Conservation (phyloP, 2,888 invertebrate species). For the Yponomeuta sedellus region DNA sequence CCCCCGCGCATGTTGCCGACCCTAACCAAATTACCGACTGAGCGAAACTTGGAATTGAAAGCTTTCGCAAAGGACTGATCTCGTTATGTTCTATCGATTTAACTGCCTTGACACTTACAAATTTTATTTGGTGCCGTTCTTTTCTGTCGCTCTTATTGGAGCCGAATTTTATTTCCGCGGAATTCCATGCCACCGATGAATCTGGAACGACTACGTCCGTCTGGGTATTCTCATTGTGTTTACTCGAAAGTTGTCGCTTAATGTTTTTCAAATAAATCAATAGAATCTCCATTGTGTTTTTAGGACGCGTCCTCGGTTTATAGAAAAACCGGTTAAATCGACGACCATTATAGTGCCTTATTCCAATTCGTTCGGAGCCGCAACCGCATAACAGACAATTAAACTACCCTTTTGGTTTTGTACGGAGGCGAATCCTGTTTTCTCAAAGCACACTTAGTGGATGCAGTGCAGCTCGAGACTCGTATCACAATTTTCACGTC, state of each 20-base stretch:
- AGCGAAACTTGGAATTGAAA: slow-evolving; percentile 44
- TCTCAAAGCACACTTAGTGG: neutral
- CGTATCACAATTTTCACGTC: slow-evolving; percentile 73
- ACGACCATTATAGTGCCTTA: neutral
- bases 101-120: slow-evolving; percentile 68
- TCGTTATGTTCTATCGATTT: slow-evolving; percentile 61
- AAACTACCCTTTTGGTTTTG: neutral
- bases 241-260: neutral
- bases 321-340: neutral
- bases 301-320: neutral
- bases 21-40: slow-evolving; percentile 52
- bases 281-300: neutral
- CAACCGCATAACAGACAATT: slow-evolving; percentile 3
- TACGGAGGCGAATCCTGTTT: neutral
- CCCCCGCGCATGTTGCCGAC: slow-evolving; percentile 24
- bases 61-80: slow-evolving; percentile 47
- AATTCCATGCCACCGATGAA: slow-evolving; percentile 5
- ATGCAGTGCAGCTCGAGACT: slow-evolving; percentile 6
- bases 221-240: slow-evolving; percentile 2
- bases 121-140: slow-evolving; percentile 55
- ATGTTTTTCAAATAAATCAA: neutral
- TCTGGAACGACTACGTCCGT: neutral
- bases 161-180: slow-evolving; percentile 6
- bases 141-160: slow-evolving; percentile 39
- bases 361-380: neutral